These are phyloP conservation scores for Lasaia peninsularis DNA, from an alignment of 1,140 invertebrate genomes.

Conservation along the genomic window DNA sequence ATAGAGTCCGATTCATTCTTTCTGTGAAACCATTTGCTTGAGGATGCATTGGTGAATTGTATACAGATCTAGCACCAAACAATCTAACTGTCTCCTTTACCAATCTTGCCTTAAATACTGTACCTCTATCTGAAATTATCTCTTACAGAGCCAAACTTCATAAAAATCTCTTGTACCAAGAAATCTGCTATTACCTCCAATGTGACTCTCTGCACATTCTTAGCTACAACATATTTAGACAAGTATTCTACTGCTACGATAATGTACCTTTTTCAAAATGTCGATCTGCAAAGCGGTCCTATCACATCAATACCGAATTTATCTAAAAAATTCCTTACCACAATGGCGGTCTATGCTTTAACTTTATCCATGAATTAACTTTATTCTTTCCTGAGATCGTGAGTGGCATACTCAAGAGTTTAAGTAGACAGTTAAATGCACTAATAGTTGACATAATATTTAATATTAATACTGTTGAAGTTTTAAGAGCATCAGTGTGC, in stretches of 20 bases:
- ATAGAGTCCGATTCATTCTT: not conserved
- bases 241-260: not conserved
- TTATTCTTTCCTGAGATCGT: no score
- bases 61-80: not conserved
- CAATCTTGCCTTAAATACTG: not conserved
- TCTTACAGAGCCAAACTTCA: not conserved
- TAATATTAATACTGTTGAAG: slow-evolving; percentile 4
- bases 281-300: not conserved
- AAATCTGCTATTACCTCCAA: not conserved
- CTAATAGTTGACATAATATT: slow-evolving; percentile 5
- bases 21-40: not conserved
- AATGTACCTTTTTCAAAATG: not conserved
- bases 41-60: not conserved
- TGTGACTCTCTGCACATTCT: not conserved
- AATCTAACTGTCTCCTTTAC: not conserved
- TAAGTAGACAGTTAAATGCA: not conserved
- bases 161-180: not conserved
- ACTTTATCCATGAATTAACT: no score
- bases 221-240: not conserved
- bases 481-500: not conserved
- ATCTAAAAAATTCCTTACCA: not conserved
- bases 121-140: not conserved
- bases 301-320: not conserved
- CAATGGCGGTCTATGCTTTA: no score
- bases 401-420: no score